Evolutionary conservation across 2,888 invertebrate genomes (phyloP).

Genomic region (Tetragnatha montana): DNA sequence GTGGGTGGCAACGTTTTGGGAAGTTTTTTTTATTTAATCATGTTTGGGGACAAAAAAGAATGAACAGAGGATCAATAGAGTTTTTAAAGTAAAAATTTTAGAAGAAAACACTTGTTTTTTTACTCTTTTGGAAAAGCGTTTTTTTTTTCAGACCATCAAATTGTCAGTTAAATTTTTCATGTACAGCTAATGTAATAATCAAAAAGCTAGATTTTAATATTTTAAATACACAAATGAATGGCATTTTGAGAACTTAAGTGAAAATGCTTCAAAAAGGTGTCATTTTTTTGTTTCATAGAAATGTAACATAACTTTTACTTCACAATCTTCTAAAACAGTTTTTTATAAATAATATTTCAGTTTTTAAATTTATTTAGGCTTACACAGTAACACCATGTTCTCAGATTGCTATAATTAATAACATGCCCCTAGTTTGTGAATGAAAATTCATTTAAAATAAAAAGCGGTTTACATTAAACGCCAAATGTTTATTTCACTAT

Average conservation of each 20-base stretch:
- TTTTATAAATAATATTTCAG: no score
- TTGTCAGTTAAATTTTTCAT: conserved; percentile 9
- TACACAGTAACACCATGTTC: no score
- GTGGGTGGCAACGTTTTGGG: conserved; percentile 40
- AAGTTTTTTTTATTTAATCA: conserved; percentile 58
- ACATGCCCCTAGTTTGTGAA: no score
- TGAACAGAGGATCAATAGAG: not conserved
- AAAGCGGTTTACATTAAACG: no score
- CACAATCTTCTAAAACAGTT: no score
- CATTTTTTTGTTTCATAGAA: no score
- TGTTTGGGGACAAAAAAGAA: conserved; percentile 20
- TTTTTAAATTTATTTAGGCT: no score
- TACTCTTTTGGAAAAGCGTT: not conserved
- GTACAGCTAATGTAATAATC: not conserved
- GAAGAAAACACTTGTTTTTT: conserved; percentile 19
- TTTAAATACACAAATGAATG: not conserved
- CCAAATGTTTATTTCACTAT: no score
- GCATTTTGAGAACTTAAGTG: not conserved
- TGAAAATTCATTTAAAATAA: no score
- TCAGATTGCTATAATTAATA: no score
- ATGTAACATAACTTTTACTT: no score
- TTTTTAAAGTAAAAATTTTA: conserved; percentile 17
- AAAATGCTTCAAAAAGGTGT: no score
- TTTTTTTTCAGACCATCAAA: conserved; percentile 16
- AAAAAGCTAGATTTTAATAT: not conserved